These are phyloP conservation scores for Apomyelois bistriatella DNA, from an alignment of 2,888 invertebrate genomes.

Conservation along the genomic window DNA sequence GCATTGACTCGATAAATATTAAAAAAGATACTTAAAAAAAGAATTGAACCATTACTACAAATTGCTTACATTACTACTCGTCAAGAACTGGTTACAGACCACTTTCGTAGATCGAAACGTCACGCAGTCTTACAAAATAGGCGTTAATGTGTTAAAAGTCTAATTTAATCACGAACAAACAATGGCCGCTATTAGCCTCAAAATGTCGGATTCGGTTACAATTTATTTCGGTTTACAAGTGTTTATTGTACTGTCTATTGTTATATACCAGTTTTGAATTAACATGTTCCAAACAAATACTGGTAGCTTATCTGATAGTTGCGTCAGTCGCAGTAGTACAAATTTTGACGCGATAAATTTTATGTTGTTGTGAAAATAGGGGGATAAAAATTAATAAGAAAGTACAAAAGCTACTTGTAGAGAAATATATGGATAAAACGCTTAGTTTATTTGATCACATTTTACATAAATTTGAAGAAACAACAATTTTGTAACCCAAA, in stretches of 20 bases:
- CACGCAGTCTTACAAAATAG: neutral
- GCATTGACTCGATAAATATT: no score
- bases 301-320: neutral
- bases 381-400: no score
- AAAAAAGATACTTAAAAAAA: neutral
- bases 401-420: no score
- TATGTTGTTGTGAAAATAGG: no score
- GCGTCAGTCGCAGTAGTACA: neutral
- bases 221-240: neutral
- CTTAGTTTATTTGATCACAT: no score
- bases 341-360: no score
- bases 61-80: neutral
- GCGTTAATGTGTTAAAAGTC: constrained; percentile 7
- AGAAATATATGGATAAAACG: no score
- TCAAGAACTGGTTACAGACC: neutral
- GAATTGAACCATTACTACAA: neutral
- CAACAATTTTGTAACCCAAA: no score
- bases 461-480: no score
- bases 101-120: constrained; percentile 1
- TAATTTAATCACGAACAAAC: constrained; percentile 8
- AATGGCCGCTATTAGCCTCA: constrained; percentile 1
- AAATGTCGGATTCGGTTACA: constrained; percentile 2
- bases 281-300: neutral
- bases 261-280: neutral
- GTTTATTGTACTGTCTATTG: neutral